phyloP scores from a whole-genome alignment of 2,888 invertebrate genomes.

The Holacanthella duospinosa region DNA sequence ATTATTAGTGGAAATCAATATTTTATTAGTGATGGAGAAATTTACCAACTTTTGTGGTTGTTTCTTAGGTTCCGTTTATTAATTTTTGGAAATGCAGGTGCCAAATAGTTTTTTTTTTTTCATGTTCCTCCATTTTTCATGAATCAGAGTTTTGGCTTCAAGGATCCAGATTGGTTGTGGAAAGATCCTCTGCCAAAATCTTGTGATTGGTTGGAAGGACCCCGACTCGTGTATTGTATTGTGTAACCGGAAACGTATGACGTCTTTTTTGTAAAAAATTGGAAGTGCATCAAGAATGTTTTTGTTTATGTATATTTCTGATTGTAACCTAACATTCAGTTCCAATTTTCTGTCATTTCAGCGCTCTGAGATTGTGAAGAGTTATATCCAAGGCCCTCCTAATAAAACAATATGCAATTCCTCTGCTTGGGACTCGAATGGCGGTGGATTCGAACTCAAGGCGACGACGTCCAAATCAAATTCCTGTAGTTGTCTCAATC shows the following conservation, averaged over 20 bases:
- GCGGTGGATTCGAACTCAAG: constrained; percentile 12
- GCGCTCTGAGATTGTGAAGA: constrained; percentile 31
- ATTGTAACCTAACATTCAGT: too few species aligned
- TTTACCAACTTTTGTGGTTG: too few species aligned
- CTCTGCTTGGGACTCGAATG: constrained; percentile 18
- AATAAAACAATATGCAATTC: constrained; percentile 34
- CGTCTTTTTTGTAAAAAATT: not conserved
- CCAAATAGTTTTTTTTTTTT: too few species aligned
- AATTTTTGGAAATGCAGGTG: too few species aligned
- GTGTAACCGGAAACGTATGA: constrained; percentile 5
- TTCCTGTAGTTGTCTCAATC: not conserved
- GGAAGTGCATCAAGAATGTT: constrained; percentile 1
- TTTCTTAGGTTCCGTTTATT: too few species aligned
- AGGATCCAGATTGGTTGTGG: too few species aligned
- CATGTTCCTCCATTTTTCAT: too few species aligned
- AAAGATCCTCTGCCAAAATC: too few species aligned
- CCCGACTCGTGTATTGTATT: not conserved
- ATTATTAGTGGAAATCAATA: too few species aligned
- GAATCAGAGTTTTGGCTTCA: too few species aligned
- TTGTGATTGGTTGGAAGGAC: too few species aligned
- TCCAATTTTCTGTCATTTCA: constrained; percentile 10
- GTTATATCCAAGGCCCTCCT: constrained; percentile 35
- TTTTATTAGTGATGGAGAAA: too few species aligned
- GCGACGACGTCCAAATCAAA: constrained; percentile 15
- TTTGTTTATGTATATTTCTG: not conserved